Base-by-base conservation (phyloP, 2,113 vertebrate genomes). In the Natator depressus region DNA sequence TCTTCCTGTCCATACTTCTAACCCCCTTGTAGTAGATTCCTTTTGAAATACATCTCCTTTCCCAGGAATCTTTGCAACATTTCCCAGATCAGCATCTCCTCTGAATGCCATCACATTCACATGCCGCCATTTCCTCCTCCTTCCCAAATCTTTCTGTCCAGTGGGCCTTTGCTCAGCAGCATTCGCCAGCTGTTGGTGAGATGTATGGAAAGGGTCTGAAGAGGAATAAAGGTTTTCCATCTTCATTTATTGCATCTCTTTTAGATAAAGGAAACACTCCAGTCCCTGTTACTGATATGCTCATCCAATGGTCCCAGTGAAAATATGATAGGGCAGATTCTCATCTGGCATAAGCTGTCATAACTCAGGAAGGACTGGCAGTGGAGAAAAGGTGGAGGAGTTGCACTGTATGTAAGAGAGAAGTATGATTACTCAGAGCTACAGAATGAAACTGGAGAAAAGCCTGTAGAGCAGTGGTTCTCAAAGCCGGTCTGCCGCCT, bases 231-330 rank as follows among this genome's bases (percentile, higher is more conserved):
- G 85, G 49, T 11, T 84, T 94, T 84, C n/a, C 49, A 3, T 50
- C 54, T 89, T 87, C 79, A 42, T 95, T 65, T 89, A 42, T 49
- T 72, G 47, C 20, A 10, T 59, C 22, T 3, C 91, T 24, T 95
- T 84, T 85, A 76, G 11, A 75, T 89, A 69, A 69, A 96, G 93
- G 82, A 94, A 95, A 90, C 47, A 35, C 31, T 51, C 80, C 3
- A 1, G 27, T 90, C 82, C 88, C 35, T 51, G 0, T 6, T 89
- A 19, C 78, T 81, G 47, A 38, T 80, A 53, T 93, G 89, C 94
- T 97, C 91, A 96, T 62, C n/a, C 69, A 89, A 50, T 1, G 25
- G 51, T 89, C 93, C 91, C 17, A 85, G 83, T 83, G 50, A 62
- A 94, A 96, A 95, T 54, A 97, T 55, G 6, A 55, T 10, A 22